Base-by-base conservation (phyloP, 2,888 invertebrate genomes). In the Erpobdella octoculata region DNA sequence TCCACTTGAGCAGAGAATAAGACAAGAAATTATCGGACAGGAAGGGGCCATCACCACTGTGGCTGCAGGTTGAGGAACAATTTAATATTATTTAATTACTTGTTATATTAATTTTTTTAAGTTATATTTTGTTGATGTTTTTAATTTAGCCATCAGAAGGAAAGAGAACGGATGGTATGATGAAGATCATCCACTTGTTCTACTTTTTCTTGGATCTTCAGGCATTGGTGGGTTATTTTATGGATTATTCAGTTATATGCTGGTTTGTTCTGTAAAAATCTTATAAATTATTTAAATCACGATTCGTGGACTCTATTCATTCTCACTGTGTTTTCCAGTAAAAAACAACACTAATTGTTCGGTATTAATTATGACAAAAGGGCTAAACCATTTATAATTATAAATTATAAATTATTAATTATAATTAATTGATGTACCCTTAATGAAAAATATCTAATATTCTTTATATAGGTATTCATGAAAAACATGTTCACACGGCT, bases 101-200 rank as follows among this genome's bases (percentile, higher is more conserved):
- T 12, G 4, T 35, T 12, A 37, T 65, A 41, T 37, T 65, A 21
- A 12, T 65, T 36, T 12, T 64, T 28, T 64, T 15, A 6, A 6
- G 28, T 28, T 31, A 21, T n/a, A 18, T 8, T 36, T 65, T 9
- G 62, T 62, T n/a, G 62, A 31, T 59, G 21, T 59, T 59, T 12
- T 12, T 12, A 21, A 5, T 76, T 33, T 79, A 87, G 91, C 91
- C 62, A 89, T 93, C 71, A 86, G 93, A 73, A 86, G 93, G 76
- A 93, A 92, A 84, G 92, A 93, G 85, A 93, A 92, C 86, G 93
- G 93, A 37, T 93, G 92, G 92, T 89, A 89, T 69, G 93, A 93
- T 83, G 92, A 91, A 78, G 92, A 93, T 75, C 93, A 93, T 83
- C 93, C 93, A 25, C 85, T 93, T 36, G 93, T 93, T 21, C 92